Conservation (phyloP, 2,113 vertebrate genomes). For the Indri indri region DNA sequence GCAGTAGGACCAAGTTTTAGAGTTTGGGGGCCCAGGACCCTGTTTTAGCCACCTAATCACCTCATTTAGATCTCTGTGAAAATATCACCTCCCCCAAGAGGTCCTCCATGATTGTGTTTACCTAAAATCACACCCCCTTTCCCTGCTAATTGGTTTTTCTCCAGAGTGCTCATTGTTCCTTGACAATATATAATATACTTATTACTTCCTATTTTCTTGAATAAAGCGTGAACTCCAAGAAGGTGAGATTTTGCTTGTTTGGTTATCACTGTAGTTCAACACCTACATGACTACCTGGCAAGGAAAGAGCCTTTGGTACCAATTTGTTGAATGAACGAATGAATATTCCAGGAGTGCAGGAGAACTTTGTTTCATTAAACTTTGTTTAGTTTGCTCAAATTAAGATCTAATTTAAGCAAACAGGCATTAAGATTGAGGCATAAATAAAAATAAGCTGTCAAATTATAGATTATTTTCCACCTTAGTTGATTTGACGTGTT, state of each 20-base stretch:
- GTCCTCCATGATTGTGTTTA: neutral
- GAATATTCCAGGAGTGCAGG: neutral
- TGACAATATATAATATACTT: neutral
- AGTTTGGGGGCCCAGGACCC: neutral
- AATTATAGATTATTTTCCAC: neutral
- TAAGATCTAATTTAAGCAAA: neutral
- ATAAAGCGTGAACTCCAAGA: neutral
- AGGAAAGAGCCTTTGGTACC: accelerated
- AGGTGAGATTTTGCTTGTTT: neutral
- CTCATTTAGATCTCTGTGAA: neutral
- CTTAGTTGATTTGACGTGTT: neutral
- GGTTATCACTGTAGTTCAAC: neutral
- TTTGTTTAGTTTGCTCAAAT: neutral
- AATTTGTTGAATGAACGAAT: neutral
- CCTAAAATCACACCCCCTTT: neutral
- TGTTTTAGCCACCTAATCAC: neutral
- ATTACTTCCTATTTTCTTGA: neutral
- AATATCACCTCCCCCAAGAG: neutral
- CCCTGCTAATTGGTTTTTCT: neutral
- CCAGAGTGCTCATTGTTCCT: neutral
- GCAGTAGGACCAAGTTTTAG: neutral
- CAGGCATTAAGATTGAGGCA: neutral
- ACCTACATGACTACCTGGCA: too few relatives aligned
- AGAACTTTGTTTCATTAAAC: neutral
- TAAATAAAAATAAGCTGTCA: neutral